Percentiles rank a stretch among this genome's conserved stretches.
Conservation (phyloP, 2,888 invertebrate species). For the Scaeva pyrastri region DNA sequence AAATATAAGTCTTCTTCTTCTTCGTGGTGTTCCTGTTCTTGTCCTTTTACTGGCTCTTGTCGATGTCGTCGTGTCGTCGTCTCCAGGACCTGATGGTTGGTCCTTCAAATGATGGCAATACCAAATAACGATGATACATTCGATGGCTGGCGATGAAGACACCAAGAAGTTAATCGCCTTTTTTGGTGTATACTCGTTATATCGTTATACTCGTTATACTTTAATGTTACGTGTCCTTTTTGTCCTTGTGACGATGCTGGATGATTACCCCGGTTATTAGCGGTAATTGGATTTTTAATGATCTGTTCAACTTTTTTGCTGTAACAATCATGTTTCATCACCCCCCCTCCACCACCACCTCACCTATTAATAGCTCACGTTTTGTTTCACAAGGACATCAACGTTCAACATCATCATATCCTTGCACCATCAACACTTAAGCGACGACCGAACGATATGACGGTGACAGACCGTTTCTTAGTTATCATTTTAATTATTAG, state of each 20-base stretch:
- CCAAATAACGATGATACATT: constrained; percentile 62
- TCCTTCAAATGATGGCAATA: constrained; percentile 30
- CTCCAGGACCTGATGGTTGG: not conserved
- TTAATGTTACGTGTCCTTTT: constrained; percentile 20
- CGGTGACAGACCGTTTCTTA: constrained; percentile 53
- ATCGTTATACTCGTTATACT: constrained; percentile 21
- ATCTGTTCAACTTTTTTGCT: constrained; percentile 70
- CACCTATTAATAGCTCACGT: constrained; percentile 11
- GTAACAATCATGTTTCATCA: constrained; percentile 31
- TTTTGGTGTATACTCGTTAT: constrained; percentile 53
- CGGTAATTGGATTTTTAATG: constrained; percentile 75
- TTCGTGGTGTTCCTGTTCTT: not conserved
- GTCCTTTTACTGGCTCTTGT: not conserved
- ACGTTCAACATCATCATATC: not conserved
- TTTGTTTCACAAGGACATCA: constrained; percentile 37
- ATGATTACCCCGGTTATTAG: constrained; percentile 72
- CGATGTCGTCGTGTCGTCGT: not conserved
- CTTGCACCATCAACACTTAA: not conserved
- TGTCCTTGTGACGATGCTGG: constrained; percentile 25
- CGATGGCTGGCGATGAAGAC: constrained; percentile 48
- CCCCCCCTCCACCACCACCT: not conserved
- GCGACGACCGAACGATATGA: not conserved
- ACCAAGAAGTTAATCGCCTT: constrained; percentile 73
- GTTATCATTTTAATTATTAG: constrained; percentile 75
- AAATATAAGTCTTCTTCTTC: constrained; percentile 43